phyloP scores from a whole-genome alignment of 2,888 invertebrate genomes.

The Xanthorhoe designata region DNA sequence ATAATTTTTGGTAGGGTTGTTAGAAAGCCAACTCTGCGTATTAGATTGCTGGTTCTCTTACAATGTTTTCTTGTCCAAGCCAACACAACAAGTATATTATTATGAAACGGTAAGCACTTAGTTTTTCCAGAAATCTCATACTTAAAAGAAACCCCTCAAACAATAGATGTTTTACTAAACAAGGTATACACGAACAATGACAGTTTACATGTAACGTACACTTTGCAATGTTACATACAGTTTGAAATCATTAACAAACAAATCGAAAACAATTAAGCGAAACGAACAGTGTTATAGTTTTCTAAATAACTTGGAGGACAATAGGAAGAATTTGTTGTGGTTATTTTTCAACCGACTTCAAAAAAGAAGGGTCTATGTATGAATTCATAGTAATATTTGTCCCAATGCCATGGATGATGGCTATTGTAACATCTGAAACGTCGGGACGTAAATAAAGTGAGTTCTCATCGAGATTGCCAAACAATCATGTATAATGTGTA shows the following conservation, averaged over 20 bases:
- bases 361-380: too few species aligned
- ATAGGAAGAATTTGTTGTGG: constrained; percentile 63
- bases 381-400: too few species aligned
- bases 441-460: too few species aligned
- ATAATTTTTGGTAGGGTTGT: too few species aligned
- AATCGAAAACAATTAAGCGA: constrained; percentile 56
- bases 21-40: too few species aligned
- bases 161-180: constrained; percentile 60
- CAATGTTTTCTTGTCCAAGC: neutral
- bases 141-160: constrained; percentile 56
- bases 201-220: constrained; percentile 74
- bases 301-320: constrained; percentile 66
- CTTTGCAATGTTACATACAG: constrained; percentile 58
- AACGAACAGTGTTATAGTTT: constrained; percentile 61
- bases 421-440: too few species aligned
- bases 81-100: neutral
- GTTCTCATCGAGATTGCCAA: too few species aligned
- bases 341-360: too few species aligned
- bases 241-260: constrained; percentile 71
- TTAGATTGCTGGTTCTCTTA: neutral
- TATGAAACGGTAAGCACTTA: constrained; percentile 20
- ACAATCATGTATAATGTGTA: too few species aligned
- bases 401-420: too few species aligned
- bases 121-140: constrained; percentile 37
- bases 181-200: constrained; percentile 75